Base-by-base conservation (phyloP, 2,888 invertebrate genomes). In the Fragum fragum region DNA sequence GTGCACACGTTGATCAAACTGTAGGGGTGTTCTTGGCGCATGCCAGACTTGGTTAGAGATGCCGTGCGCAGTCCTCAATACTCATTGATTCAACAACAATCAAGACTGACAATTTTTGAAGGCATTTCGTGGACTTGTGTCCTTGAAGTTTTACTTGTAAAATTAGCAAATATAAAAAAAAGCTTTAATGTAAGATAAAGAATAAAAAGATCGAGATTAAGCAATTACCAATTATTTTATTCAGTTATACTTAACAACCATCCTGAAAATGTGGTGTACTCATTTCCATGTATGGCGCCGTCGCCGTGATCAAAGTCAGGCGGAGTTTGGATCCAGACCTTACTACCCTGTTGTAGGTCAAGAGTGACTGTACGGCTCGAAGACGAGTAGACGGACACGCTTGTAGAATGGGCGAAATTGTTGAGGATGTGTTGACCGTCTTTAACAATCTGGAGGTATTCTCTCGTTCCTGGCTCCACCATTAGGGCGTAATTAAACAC, bases 371-470 rank as follows among this genome's bases (percentile, higher is more conserved):
- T 61, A 21, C 61, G 29, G 32, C 61, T 61, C 1, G 61, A 28
- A 11, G 61, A 61, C 61, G 61, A 28, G 26, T 29, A 61, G 11
- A 61, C 32, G 9, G 61, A 61, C 3, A 61, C 32, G 6, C 7
- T 32, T 9, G 61, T 29, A 11, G 61, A 28, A 18, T 61, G 61
- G 61, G 61, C 61, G 18, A 61, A 61, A 18, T 61, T 61, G 61
- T 61, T 61, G 61, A 61, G 11, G 61, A 61, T 61, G 18, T 61
- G 32, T 32, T 61, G 61, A 1, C 61, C 61, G 61, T 61, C 61
- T 11, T 32, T 11, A 9, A 61, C 61, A 3, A 61, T 61, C 32
- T 61, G 61, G 32, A 61, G 61, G 32, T 61, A 61, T 18, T 61
- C 61, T 18, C 32, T n/a, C 61, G 61, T 61, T 3, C 26, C 26